These are phyloP conservation scores for Cecropterus lyciades DNA, from an alignment of 1,140 invertebrate species.

Conservation along the genomic window DNA sequence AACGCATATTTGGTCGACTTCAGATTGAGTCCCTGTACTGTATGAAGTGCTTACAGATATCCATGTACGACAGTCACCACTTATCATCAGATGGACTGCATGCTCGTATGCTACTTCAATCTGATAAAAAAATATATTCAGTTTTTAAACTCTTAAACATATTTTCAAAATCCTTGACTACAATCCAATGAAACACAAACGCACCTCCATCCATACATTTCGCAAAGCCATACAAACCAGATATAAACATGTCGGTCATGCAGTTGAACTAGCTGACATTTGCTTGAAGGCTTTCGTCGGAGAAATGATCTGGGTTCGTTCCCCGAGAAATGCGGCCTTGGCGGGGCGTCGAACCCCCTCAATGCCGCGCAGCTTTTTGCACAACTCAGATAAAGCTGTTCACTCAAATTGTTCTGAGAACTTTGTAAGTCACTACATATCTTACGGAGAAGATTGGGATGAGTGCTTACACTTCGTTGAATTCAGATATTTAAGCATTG, in stretches of 20 bases:
- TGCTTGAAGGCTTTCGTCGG: conserved; percentile 52
- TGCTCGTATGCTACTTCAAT: too few species aligned
- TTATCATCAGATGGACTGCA: too few species aligned
- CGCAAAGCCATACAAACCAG: conserved; percentile 15
- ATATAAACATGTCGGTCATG: conserved; percentile 31
- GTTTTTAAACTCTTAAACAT: too few species aligned
- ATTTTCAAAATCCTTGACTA: too few species aligned
- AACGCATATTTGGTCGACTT: too few species aligned
- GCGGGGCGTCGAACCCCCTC: conserved; percentile 54
- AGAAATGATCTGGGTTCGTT: conserved; percentile 69
- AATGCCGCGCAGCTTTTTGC: conserved; percentile 32
- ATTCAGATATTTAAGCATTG: too few species aligned
- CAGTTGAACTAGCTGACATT: conserved; percentile 48
- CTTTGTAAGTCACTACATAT: background rate
- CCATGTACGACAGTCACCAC: too few species aligned
- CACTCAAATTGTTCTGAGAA: conserved; percentile 13
- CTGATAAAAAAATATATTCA: too few species aligned
- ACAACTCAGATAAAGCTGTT: conserved; percentile 1
- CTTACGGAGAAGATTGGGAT: background rate
- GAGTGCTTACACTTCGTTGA: too few species aligned
- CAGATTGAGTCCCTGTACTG: too few species aligned
- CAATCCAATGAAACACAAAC: conserved; percentile 1
- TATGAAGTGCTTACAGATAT: too few species aligned
- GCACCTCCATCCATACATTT: background rate
- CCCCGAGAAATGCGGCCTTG: conserved; percentile 70